Evolutionary conservation across 2,113 vertebrate species (phyloP), one percentile per base, ranked within the genome.

Genomic region (Anser cygnoides): DNA sequence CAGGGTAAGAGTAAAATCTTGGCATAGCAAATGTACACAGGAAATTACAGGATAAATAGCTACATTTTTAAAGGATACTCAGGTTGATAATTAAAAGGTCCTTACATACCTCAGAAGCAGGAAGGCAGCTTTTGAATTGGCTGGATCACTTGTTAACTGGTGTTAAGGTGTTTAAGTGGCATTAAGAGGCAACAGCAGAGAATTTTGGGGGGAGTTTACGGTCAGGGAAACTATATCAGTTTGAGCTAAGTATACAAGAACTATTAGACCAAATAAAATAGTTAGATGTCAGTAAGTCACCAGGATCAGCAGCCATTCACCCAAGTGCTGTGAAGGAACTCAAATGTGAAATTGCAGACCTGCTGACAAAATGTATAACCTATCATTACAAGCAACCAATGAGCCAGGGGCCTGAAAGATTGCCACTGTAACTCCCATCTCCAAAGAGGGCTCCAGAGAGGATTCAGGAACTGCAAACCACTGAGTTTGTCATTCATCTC

Each of bases 271-370:
- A 4, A 54, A 65, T 3, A 82, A 62, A 75, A 19, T 28, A 87
- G 33, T 52, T 49, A 76, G 18, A 57, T 82, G 54, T 83, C 70
- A 90, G 2, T 33, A 94, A 93, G 5, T 52, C 54, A 83, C 11
- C 6, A 23, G 44, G 29, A 85, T 93, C 74, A 85, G 49, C 35
- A 89, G 17, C 52, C 37, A 16, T 78, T 91, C 77, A 79, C 50
- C 37, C 66, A 76, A 93, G 67, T 87, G 15, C 62, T 76, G 23
- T 52, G 43, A 89, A 91, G 58, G 62, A 94, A 52, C 15, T 87
- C 66, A 92, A 65, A 87, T 39, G 35, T 76, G 75, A 91, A 94
- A 91, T 73, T 91, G 66, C 75, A 85, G 62, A 93, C 20, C 35
- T 85, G 44, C 39, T 79, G 70, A 29, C 78, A 93, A 82, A 94